Percentiles rank a stretch among this genome's conserved stretches.
Evolutionary conservation across 2,797 vertebrate species (phyloP).

Genomic region (Catamblyrhynchus diadema): DNA sequence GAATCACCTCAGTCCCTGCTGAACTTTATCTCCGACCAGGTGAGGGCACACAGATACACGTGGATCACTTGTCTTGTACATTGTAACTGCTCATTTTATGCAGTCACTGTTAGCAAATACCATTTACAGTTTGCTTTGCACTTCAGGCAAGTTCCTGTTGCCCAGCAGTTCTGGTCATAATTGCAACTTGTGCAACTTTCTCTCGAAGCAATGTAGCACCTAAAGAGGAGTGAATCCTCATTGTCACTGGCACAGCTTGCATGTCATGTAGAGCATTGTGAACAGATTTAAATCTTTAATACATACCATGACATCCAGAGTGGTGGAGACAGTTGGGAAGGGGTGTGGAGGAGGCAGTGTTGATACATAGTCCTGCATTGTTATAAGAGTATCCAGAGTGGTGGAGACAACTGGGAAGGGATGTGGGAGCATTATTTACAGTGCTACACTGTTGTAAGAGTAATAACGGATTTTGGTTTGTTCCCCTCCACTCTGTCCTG

Average conservation of each 20-base stretch:
- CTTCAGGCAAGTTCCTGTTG: not conserved
- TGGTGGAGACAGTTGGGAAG: not conserved
- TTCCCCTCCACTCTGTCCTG: not conserved
- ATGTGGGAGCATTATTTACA: not conserved
- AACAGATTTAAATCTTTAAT: not conserved
- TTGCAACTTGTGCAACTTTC: not conserved
- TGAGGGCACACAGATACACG: slow-evolving; percentile 50
- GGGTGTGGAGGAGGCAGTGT: not conserved
- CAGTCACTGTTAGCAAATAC: not conserved
- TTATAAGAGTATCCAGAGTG: not conserved
- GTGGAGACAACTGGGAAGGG: not conserved
- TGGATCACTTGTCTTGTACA: not conserved
- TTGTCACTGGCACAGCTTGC: not conserved
- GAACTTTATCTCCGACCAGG: slow-evolving; percentile 88
- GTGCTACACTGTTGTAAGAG: not conserved
- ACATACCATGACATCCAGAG: not conserved
- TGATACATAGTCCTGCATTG: not conserved
- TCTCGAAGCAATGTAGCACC: not conserved
- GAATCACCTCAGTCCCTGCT: slow-evolving; percentile 74
- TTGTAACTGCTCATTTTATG: not conserved
- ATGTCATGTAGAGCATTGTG: not conserved
- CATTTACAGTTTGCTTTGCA: not conserved
- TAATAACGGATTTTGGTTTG: not conserved
- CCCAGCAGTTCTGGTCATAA: not conserved
- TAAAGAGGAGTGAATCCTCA: not conserved